These are phyloP conservation scores for Danio jaintianensis DNA, from an alignment of 2,797 vertebrate species.

Conservation along the genomic window DNA sequence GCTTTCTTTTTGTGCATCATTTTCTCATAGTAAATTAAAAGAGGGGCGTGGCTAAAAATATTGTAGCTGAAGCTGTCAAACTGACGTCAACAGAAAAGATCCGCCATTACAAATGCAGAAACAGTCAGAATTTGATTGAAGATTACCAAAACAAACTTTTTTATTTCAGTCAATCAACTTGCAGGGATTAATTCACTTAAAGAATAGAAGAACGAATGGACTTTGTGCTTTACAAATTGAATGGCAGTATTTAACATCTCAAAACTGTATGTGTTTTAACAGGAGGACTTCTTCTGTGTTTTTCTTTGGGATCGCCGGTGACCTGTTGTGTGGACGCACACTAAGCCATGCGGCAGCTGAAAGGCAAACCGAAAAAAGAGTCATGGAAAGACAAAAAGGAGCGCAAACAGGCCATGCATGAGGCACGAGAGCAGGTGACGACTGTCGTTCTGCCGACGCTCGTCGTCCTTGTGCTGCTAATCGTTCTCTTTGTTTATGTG, in stretches of 20 bases:
- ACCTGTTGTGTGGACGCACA: slow-evolving; percentile 10
- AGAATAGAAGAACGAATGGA: too few relatives aligned
- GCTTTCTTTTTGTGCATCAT: too few relatives aligned
- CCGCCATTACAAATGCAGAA: too few relatives aligned
- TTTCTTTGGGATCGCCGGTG: slow-evolving; percentile 12
- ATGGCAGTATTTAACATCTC: background rate
- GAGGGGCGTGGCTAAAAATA: too few relatives aligned
- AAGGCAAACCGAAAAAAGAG: slow-evolving; percentile 97
- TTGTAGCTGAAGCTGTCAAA: too few relatives aligned
- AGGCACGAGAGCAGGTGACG: slow-evolving; percentile 92
- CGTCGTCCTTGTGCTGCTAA: slow-evolving; percentile 87
- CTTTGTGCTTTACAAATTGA: too few relatives aligned
- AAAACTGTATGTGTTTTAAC: slow-evolving; percentile 1
- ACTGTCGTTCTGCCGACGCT: slow-evolving; percentile 93
- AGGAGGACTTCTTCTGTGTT: slow-evolving; percentile 2
- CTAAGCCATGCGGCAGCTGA: slow-evolving; percentile 91
- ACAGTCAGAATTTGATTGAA: too few relatives aligned
- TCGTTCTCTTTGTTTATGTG: slow-evolving; percentile 94
- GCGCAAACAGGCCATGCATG: slow-evolving; percentile 96
- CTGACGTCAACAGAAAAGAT: too few relatives aligned
- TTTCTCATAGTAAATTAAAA: too few relatives aligned
- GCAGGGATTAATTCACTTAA: too few relatives aligned
- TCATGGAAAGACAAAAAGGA: slow-evolving; percentile 97
- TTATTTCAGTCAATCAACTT: too few relatives aligned
- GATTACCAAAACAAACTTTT: too few relatives aligned